These are phyloP conservation scores for Corydoras sp. DNA, from an alignment of 2,113 vertebrate species.

Conservation along the genomic window DNA sequence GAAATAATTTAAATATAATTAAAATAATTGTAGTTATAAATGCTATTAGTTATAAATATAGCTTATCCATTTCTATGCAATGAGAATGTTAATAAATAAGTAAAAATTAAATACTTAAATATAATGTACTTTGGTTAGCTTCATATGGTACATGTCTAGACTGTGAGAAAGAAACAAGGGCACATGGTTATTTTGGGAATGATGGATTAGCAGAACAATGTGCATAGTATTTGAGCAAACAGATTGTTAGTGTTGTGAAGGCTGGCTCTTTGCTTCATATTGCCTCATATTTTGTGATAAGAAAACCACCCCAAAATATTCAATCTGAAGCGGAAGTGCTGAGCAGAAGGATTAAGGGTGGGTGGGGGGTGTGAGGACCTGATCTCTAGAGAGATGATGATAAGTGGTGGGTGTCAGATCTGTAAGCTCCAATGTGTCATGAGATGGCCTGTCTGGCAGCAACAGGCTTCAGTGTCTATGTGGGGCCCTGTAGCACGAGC, in stretches of 20 bases:
- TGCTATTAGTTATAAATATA: too few species aligned
- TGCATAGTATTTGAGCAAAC: neutral
- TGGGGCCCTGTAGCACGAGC: neutral
- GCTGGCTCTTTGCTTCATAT: neutral
- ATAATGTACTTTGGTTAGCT: neutral
- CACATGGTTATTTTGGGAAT: neutral
- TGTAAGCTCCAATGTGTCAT: neutral
- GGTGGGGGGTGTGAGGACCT: neutral
- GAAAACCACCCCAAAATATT: neutral
- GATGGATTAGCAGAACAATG: neutral
- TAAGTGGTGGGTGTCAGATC: neutral
- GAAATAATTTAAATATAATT: too few species aligned
- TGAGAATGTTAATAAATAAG: too few species aligned
- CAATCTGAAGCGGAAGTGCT: neutral
- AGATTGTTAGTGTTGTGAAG: neutral
- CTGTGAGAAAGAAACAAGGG: neutral
- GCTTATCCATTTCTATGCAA: neutral
- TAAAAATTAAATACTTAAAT: neutral
- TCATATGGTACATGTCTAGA: neutral
- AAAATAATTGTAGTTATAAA: too few species aligned
- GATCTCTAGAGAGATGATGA: neutral
- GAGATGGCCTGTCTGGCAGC: neutral
- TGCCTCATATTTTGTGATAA: neutral
- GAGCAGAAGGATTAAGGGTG: neutral
- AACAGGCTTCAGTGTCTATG: conserved; percentile 1